These are phyloP conservation scores for Gobio occitaniae DNA, from an alignment of 2,797 vertebrate genomes.

Conservation along the genomic window DNA sequence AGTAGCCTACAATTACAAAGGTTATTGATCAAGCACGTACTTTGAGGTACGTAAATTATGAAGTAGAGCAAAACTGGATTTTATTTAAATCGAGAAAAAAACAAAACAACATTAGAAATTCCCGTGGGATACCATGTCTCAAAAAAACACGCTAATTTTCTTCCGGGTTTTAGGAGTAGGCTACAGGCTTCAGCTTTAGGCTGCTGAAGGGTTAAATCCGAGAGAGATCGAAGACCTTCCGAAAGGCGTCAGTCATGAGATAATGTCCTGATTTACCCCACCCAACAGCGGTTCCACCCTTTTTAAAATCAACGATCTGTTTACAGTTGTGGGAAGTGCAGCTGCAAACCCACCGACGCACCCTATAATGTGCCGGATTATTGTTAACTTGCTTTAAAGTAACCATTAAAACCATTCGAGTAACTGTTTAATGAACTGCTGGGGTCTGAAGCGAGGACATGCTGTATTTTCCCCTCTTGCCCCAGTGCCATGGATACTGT, in stretches of 20 bases:
- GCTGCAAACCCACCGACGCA: not conserved
- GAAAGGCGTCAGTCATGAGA: conserved; percentile 1
- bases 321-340: not conserved
- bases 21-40: not conserved
- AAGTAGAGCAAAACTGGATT: not conserved
- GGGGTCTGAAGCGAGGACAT: conserved; percentile 29
- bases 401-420: not conserved
- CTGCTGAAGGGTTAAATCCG: not conserved
- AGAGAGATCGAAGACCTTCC: not conserved
- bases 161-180: not conserved
- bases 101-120: not conserved
- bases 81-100: not conserved
- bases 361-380: not conserved
- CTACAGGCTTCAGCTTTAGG: not conserved
- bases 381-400: not conserved
- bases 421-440: not conserved
- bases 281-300: not conserved
- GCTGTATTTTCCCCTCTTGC: conserved; percentile 51
- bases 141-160: not conserved
- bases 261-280: conserved; percentile 15
- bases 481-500: conserved; percentile 78
- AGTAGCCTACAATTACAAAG: not conserved
- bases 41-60: not conserved
- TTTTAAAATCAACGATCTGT: not conserved
- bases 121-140: not conserved